A percentile compares a stretch with the other conserved stretches of the same genome.
Conservation (phyloP, 2,888 invertebrate species). For the Nomada flava region DNA sequence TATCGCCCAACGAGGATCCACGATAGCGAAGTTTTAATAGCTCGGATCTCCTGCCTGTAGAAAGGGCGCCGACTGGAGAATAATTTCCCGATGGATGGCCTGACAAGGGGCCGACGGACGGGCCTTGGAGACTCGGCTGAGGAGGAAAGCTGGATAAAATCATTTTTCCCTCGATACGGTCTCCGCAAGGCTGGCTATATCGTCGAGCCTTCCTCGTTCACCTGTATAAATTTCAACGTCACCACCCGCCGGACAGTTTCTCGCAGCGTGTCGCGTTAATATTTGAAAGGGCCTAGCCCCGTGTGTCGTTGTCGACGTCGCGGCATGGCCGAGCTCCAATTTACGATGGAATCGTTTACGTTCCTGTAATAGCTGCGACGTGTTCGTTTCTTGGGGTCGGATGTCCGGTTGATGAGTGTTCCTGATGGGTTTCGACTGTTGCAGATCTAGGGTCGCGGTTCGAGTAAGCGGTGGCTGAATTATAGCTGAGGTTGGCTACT, state of each 20-base stretch:
- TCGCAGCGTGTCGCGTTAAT: slow-evolving; percentile 5
- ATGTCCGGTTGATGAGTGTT: too few relatives aligned
- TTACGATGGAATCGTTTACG: slow-evolving; percentile 23
- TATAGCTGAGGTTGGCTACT: too few relatives aligned
- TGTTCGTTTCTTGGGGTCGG: too few relatives aligned
- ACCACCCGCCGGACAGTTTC: not conserved
- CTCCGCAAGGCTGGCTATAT: not conserved
- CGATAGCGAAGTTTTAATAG: slow-evolving; percentile 69
- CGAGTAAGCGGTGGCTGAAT: too few relatives aligned
- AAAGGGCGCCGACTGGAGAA: slow-evolving; percentile 8
- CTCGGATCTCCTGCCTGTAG: slow-evolving; percentile 50
- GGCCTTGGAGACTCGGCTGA: slow-evolving; percentile 17
- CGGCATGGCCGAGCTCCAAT: slow-evolving; percentile 2
- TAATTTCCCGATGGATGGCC: slow-evolving; percentile 28
- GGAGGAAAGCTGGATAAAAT: slow-evolving; percentile 27
- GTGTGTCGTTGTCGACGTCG: slow-evolving; percentile 20
- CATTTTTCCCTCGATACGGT: slow-evolving; percentile 12
- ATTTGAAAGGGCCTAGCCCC: slow-evolving; percentile 23
- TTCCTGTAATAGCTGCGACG: too few relatives aligned
- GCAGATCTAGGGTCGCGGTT: too few relatives aligned
- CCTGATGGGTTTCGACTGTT: too few relatives aligned
- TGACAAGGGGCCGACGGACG: not conserved
- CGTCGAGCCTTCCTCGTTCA: too few relatives aligned
- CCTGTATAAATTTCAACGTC: not conserved
- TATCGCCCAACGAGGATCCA: slow-evolving; percentile 52